Percentiles rank a stretch among this genome's conserved stretches.
phyloP scores from a whole-genome alignment of 2,888 invertebrate genomes.

The Dolomedes plantarius region DNA sequence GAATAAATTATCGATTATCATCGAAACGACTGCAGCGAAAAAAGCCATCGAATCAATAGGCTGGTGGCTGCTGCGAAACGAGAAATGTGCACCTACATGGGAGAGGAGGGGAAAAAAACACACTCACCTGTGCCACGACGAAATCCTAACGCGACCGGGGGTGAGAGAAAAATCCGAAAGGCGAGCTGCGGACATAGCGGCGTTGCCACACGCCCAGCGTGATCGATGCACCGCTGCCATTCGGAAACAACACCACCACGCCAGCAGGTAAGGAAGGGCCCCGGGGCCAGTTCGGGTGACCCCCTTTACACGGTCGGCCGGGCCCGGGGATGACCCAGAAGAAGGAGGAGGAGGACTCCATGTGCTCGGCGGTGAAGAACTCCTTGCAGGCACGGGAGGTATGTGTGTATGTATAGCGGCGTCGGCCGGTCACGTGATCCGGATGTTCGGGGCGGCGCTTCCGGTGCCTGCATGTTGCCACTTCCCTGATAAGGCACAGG shows the following conservation, averaged over 20 bases:
- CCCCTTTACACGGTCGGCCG: conserved; percentile 60
- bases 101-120: too few relatives aligned
- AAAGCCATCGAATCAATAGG: too few relatives aligned
- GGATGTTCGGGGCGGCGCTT: conserved; percentile 54
- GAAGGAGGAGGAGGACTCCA: not conserved
- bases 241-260: conserved; percentile 33
- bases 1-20: too few relatives aligned
- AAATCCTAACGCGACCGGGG: too few relatives aligned
- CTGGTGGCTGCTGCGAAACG: too few relatives aligned
- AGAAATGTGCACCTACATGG: too few relatives aligned
- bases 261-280: conserved; percentile 45
- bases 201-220: conserved; percentile 42
- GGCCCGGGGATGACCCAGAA: conserved; percentile 35
- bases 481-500: conserved; percentile 70
- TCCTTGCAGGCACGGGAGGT: too few relatives aligned
- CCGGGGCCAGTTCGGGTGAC: conserved; percentile 56
- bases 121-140: too few relatives aligned
- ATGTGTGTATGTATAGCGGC: conserved; percentile 41
- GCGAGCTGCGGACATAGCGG: too few relatives aligned
- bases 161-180: too few relatives aligned
- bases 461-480: conserved; percentile 61
- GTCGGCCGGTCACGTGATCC: conserved; percentile 60
- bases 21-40: too few relatives aligned
- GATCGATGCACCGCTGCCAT: conserved; percentile 54
- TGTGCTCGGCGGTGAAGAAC: not conserved